Base-by-base conservation (phyloP, 2,113 vertebrate genomes). In the Nibea albiflora region DNA sequence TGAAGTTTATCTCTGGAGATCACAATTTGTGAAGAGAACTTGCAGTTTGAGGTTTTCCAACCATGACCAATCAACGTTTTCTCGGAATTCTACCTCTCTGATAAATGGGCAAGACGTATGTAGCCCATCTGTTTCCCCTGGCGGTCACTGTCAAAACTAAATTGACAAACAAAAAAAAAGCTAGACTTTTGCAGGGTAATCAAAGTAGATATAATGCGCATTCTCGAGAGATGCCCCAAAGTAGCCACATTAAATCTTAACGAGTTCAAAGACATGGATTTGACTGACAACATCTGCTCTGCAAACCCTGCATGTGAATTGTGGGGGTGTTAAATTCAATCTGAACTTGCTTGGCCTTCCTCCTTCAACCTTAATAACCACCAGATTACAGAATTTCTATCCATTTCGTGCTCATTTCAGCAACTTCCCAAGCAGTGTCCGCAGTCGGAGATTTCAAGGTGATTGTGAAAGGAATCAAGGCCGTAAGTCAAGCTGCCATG, bases 1-100 rank as follows among this genome's bases (percentile, higher is more conserved):
- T n/a, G 52, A 69, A 63, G 77, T 90, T 83, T 69, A 81, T 92
- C 92, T 80, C 85, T 53, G 6, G 85, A 87, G 90, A 92, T 86
- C 82, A 53, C 85, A 86, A 87, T 89, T 81, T 89, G 86, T 69
- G 60, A 81, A 71, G 88, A 52, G 62, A 80, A 90, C 61, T 57
- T 61, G 80, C 52, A 80, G 53, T 88, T 90, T 80, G 80, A 81
- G 75, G 69, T 76, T 83, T 88, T 71, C 76, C 31, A 46, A 80
- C 81, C 81, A 69, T 90, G 88, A 86, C 88, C 87, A 88, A 85
- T 89, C 88, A 85, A 71, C 14, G 5, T 44, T 73, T 80, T 58
- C 46, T 53, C 61, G 70, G 70, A 83, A 54, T 80, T 71, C 52
- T 52, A 63, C 54, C 72, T 71, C 52, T 49, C 11, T 64, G 49